A percentile compares a stretch with the other conserved stretches of the same genome.
phyloP scores from a whole-genome alignment of 2,113 vertebrate genomes.

The Malurus melanocephalus region DNA sequence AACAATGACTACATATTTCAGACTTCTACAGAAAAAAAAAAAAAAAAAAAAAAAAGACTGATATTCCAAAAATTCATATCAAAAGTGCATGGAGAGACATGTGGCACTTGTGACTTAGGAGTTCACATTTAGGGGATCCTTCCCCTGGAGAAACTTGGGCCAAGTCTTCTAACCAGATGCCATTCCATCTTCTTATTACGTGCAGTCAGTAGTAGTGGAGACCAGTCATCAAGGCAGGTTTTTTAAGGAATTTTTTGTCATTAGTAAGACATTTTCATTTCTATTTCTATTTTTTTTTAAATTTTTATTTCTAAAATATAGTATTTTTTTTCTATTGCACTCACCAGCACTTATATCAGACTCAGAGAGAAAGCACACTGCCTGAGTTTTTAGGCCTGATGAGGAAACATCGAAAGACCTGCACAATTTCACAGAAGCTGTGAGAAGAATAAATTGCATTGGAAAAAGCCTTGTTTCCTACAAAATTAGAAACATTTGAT shows the following conservation, averaged over 20 bases:
- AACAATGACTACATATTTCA: background rate
- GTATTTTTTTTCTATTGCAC: background rate
- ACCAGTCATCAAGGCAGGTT: background rate
- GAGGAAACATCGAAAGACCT: accelerated
- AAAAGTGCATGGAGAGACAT: background rate
- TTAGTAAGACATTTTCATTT: background rate
- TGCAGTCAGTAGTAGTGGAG: accelerated
- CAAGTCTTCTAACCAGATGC: background rate
- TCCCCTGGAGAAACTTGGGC: background rate
- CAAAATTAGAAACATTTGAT: background rate
- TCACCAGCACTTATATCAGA: background rate
- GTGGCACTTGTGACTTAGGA: background rate
- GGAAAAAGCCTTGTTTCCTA: accelerated
- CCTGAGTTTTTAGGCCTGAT: background rate
- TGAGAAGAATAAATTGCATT: background rate
- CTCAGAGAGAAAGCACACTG: background rate
- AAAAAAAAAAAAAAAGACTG: background rate
- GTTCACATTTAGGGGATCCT: background rate
- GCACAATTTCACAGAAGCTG: background rate
- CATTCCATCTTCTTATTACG: background rate
- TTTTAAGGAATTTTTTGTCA: background rate
- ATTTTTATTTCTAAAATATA: too few relatives aligned
- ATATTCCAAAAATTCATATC: background rate
- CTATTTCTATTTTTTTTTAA: background rate
- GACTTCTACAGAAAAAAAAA: background rate